These are phyloP conservation scores for Egretta garzetta DNA, from an alignment of 2,113 vertebrate species.

Conservation along the genomic window DNA sequence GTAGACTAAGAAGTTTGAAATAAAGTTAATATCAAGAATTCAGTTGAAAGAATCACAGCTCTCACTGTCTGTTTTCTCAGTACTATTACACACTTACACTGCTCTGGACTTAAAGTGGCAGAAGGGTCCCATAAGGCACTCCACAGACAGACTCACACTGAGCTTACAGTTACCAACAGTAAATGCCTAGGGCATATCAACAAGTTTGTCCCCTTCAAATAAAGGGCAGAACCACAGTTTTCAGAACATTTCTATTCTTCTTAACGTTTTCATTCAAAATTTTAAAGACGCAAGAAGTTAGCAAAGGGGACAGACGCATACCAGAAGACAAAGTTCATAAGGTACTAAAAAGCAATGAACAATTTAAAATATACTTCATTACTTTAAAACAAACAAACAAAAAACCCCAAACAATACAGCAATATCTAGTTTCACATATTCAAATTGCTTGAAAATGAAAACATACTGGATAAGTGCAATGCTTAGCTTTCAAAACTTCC, in stretches of 20 bases:
- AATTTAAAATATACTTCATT: neutral
- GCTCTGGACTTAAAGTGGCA: neutral
- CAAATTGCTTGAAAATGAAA: neutral
- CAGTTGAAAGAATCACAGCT: neutral
- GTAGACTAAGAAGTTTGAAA: neutral
- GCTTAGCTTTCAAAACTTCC: neutral
- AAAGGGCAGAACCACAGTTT: neutral
- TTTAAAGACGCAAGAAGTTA: neutral
- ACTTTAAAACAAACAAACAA: neutral
- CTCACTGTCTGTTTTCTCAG: neutral
- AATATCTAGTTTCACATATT: neutral
- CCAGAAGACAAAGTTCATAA: neutral
- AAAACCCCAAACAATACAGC: neutral
- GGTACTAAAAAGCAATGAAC: neutral
- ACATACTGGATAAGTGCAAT: neutral
- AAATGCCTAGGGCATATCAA: neutral
- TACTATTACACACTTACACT: neutral
- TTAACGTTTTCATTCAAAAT: neutral
- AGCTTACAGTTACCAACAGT: neutral
- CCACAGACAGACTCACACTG: neutral
- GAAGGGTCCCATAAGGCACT: neutral
- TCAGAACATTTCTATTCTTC: neutral
- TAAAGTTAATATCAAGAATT: neutral
- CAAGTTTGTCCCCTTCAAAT: neutral
- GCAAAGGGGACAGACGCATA: neutral